These are phyloP conservation scores for Peromyscus polionotus DNA, from an alignment of 2,113 vertebrate species.

Conservation along the genomic window DNA sequence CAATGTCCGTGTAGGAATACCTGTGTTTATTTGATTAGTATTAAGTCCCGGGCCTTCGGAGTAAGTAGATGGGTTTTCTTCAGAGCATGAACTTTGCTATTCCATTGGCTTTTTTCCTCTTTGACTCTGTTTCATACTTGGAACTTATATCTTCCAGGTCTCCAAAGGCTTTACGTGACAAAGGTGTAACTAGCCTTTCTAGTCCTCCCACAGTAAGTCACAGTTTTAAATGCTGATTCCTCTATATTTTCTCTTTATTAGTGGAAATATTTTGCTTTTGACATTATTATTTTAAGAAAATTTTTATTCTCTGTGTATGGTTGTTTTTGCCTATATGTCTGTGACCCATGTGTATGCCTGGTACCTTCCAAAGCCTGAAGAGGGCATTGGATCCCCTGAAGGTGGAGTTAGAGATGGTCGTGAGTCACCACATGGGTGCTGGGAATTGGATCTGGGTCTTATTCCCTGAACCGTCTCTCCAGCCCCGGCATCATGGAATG, in stretches of 20 bases:
- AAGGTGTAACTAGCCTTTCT: neutral
- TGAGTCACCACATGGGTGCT: neutral
- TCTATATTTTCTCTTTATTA: conserved; percentile 38
- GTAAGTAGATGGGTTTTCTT: neutral
- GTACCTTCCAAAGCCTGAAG: neutral
- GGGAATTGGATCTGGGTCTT: neutral
- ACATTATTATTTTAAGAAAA: neutral
- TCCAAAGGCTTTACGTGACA: conserved; percentile 69
- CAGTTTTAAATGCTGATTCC: neutral
- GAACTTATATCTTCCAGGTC: conserved; percentile 67
- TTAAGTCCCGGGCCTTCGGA: neutral
- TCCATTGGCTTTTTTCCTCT: neutral
- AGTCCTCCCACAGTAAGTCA: conserved; percentile 66
- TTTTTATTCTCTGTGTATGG: neutral
- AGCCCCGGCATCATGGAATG: neutral
- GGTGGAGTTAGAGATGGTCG: neutral
- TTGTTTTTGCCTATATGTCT: neutral
- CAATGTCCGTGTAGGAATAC: neutral
- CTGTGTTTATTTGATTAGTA: neutral
- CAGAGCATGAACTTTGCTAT: neutral
- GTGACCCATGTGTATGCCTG: neutral
- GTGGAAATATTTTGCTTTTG: conserved; percentile 25
- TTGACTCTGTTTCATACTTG: conserved; percentile 37
- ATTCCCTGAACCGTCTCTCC: neutral
- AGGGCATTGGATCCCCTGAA: neutral